Conservation (phyloP, 2,797 vertebrate species). For the Cuniculus paca region DNA sequence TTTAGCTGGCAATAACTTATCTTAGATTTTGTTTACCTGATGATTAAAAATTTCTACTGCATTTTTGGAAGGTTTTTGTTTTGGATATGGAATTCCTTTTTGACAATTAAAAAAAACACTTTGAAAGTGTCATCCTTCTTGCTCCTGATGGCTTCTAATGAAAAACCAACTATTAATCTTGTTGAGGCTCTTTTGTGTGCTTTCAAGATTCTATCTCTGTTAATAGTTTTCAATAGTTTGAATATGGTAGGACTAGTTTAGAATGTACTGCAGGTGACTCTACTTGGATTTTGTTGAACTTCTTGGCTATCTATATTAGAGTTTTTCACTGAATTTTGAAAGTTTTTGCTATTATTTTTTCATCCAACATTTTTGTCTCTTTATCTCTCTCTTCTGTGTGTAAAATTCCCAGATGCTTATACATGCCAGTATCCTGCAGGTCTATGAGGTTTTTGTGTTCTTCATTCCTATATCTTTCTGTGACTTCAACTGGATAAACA, state of each 20-base stretch:
- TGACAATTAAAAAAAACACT: neutral
- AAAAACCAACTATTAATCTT: neutral
- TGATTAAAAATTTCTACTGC: neutral
- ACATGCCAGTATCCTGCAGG: neutral
- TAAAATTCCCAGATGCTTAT: neutral
- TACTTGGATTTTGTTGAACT: neutral
- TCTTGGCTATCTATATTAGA: neutral
- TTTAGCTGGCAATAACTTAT: neutral
- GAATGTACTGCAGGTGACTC: neutral
- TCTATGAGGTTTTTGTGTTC: neutral
- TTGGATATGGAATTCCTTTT: neutral
- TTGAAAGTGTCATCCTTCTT: neutral
- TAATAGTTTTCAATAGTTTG: neutral
- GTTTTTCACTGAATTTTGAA: neutral
- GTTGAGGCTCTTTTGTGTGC: neutral
- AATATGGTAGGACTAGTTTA: neutral
- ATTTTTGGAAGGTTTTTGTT: neutral
- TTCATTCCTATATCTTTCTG: neutral
- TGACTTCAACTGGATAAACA: neutral
- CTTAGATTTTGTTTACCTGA: constrained; percentile 12
- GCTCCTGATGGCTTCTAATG: neutral
- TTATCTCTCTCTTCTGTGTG: neutral
- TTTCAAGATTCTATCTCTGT: neutral
- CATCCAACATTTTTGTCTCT: neutral
- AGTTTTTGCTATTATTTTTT: neutral